Conservation (phyloP, 2,113 vertebrate genomes). For the Phaethornis superciliosus region DNA sequence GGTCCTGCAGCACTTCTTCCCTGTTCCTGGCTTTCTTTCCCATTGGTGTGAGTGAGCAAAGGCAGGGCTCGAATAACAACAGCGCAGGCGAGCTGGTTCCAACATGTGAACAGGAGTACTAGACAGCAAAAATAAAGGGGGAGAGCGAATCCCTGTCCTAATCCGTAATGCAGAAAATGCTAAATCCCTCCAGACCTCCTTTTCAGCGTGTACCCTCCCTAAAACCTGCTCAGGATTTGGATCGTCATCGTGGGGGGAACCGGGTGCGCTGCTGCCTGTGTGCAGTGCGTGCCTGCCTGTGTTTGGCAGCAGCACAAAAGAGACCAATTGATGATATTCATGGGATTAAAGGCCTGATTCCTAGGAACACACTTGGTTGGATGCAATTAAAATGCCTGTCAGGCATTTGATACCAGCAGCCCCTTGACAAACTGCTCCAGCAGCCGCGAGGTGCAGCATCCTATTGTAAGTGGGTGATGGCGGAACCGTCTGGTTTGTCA, state of each 20-base stretch:
- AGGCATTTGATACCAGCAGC: constrained; percentile 73
- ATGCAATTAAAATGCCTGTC: constrained; percentile 83
- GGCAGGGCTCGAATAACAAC: background rate
- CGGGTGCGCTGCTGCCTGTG: background rate
- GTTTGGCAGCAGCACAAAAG: constrained; percentile 72
- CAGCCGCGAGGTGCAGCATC: constrained; percentile 69
- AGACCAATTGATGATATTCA: constrained; percentile 65
- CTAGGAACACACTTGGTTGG: constrained; percentile 67
- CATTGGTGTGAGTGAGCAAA: background rate
- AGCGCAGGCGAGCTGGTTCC: background rate
- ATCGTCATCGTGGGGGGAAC: background rate
- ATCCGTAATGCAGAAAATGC: constrained; percentile 2
- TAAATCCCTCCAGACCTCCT: background rate
- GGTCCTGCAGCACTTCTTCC: background rate
- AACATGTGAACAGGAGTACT: background rate
- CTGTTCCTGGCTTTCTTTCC: background rate
- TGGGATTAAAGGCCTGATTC: constrained; percentile 64
- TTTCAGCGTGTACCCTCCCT: background rate
- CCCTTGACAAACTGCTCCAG: constrained; percentile 69
- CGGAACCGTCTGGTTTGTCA: constrained; percentile 76
- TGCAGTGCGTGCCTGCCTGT: constrained; percentile 8
- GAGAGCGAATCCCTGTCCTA: background rate
- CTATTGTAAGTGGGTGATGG: constrained; percentile 80
- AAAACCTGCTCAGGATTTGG: constrained; percentile 36
- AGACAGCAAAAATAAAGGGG: background rate